Base-by-base conservation (phyloP, 2,888 invertebrate genomes). In the Apantesis nais region DNA sequence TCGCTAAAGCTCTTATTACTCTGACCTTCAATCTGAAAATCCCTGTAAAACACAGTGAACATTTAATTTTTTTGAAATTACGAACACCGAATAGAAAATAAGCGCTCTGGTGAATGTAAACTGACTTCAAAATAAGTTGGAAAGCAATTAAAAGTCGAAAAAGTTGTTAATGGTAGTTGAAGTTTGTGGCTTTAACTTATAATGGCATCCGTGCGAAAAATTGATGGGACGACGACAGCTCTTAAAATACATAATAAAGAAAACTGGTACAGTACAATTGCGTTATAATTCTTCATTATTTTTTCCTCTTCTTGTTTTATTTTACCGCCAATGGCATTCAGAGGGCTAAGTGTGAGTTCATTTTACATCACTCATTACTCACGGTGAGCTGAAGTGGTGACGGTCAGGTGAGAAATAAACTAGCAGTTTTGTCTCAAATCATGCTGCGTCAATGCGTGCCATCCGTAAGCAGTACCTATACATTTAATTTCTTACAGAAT, bases 111-210 rank as follows among this genome's bases (percentile, higher is more conserved):
- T 19, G 41, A 60, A 58, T 25, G 48, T 12, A 61, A 61, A 61
- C 19, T 41, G 34, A n/a, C 25, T 48, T 29, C 44, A 48, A n/a
- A 67, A 41, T 22, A 37, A 71, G 63, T 63, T 71, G 34, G 41
- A 41, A 71, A 67, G 60, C 39, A 71, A 71, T 71, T 71, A 65
- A 67, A 71, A 64, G 66, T 71, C 71, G 48, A 55, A 61, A 71
- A 71, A 71, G 60, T 71, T 71, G 62, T 25, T 31, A 34, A 37
- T 19, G 52, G 19, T 14, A 37, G n/a, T 62, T 68, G 58, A 52
- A 19, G 61, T 52, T 71, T 29, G 1, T 29, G 52, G 31, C n/a
- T 55, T 66, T 44, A 61, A 71, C 64, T 71, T 71, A 60, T 64
- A 25, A 29, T 41, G 22, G 31, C 34, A n/a, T 29, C 39, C 67